Conservation (phyloP, 92 coral and sea anemone genomes). For the Desmophyllum pertusum region DNA sequence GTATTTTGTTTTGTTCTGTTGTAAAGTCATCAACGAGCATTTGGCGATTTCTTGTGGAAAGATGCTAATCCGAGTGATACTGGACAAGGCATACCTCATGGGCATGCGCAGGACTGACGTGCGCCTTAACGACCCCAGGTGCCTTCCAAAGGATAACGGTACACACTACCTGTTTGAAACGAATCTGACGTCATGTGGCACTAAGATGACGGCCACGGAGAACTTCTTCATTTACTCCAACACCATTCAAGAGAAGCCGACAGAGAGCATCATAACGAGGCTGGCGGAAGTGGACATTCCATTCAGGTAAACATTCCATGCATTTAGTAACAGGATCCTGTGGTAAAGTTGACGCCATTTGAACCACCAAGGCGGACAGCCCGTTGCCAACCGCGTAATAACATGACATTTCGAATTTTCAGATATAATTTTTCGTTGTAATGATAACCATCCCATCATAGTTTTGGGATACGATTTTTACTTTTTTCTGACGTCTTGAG, state of each 20-base stretch:
- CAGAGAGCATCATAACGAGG: constrained; percentile 64
- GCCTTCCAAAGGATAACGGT: constrained; percentile 68
- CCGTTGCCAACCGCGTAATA: no score
- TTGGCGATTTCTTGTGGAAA: constrained; percentile 84
- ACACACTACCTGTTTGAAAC: constrained; percentile 72
- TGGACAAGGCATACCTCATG: constrained; percentile 48
- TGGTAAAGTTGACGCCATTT: background rate
- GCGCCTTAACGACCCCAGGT: constrained; percentile 68
- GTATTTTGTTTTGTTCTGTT: background rate
- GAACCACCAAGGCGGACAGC: background rate
- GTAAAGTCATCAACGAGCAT: constrained; percentile 52
- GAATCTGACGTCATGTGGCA: constrained; percentile 71
- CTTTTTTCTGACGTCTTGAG: no score
- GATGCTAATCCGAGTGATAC: constrained; percentile 66
- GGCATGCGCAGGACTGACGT: constrained; percentile 67
- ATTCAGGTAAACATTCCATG: constrained; percentile 44
- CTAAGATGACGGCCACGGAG: constrained; percentile 58
- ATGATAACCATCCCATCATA: no score
- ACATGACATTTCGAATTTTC: no score
- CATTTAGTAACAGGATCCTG: background rate
- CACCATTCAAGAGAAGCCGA: constrained; percentile 66
- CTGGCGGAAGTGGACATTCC: constrained; percentile 77
- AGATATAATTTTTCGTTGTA: no score
- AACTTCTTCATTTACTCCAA: constrained; percentile 78
- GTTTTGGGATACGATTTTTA: no score